phyloP scores from a whole-genome alignment of 1,140 invertebrate genomes.

The Neotoxoptera formosana region DNA sequence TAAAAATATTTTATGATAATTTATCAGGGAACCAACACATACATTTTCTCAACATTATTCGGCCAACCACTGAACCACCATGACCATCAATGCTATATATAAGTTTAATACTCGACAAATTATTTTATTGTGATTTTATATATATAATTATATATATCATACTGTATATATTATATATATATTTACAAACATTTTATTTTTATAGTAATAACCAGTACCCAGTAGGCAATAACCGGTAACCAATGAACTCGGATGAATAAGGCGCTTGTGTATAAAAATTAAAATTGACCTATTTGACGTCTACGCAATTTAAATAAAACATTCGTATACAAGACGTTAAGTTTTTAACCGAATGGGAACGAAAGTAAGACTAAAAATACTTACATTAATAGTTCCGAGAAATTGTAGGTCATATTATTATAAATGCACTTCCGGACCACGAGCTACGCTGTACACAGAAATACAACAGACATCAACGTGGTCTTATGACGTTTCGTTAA shows the following conservation, averaged over 20 bases:
- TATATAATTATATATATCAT: background rate
- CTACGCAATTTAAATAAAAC: constrained; percentile 26
- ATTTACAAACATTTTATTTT: background rate
- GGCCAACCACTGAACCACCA: background rate
- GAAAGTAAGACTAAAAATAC: constrained; percentile 29
- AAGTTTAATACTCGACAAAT: background rate
- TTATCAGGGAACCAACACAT: background rate
- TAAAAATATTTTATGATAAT: background rate
- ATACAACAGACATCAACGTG: background rate
- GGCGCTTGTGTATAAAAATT: background rate
- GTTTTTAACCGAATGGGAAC: background rate
- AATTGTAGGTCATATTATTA: constrained; percentile 33
- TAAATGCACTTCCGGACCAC: constrained; percentile 2
- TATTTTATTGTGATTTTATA: background rate
- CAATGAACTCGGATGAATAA: background rate
- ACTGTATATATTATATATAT: background rate
- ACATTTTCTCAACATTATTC: background rate
- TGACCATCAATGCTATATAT: background rate
- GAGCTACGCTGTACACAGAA: background rate
- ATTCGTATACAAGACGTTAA: background rate
- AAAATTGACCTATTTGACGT: constrained; percentile 24
- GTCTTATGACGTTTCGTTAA: background rate
- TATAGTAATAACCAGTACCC: background rate
- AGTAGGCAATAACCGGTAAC: background rate
- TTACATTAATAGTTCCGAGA: background rate